Conservation (phyloP, 2,113 vertebrate species). For the Lonchura striata region DNA sequence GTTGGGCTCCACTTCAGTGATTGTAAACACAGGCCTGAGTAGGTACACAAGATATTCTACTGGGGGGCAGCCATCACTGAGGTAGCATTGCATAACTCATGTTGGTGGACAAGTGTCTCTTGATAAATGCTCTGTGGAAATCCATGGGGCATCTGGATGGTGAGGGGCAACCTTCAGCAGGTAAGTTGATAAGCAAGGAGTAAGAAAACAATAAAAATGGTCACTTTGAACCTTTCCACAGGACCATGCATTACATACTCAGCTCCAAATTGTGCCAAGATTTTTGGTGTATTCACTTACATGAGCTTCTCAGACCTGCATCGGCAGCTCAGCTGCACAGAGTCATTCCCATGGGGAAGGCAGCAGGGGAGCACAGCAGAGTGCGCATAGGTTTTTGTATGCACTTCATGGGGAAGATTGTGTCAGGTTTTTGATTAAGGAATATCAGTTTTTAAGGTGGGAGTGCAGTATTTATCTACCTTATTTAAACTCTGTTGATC, state of each 20-base stretch:
- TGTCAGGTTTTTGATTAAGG: background rate
- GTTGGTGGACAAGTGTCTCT: background rate
- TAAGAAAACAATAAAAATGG: background rate
- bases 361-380: background rate
- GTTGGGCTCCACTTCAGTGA: background rate
- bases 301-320: background rate
- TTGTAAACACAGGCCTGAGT: background rate
- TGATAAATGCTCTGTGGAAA: background rate
- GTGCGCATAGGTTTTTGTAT: background rate
- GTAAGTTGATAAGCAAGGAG: background rate
- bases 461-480: background rate
- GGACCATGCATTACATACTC: background rate
- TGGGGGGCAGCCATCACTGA: background rate
- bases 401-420: background rate
- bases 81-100: background rate
- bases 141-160: background rate
- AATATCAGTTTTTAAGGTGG: background rate
- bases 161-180: background rate
- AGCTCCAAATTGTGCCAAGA: background rate
- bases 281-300: background rate
- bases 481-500: background rate
- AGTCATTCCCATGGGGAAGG: background rate
- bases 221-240: background rate
- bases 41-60: background rate
- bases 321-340: rapidly evolving